Percentiles rank a stretch among this genome's conserved stretches.
phyloP scores from a whole-genome alignment of 2,797 vertebrate species.

The Threskiornis aethiopicus region DNA sequence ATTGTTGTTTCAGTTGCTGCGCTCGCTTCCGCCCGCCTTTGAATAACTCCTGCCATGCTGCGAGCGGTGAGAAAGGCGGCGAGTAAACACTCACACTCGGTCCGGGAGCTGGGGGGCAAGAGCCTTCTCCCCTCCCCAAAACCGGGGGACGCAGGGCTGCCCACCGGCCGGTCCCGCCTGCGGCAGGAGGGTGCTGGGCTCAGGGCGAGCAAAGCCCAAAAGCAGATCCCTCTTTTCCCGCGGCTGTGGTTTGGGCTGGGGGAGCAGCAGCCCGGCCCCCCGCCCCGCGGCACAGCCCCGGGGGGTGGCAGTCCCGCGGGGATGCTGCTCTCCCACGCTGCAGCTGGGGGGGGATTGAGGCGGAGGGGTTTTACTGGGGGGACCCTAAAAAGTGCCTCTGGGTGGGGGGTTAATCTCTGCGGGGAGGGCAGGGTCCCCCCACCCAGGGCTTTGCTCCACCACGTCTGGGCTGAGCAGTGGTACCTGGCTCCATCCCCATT shows the following conservation, averaged over 20 bases:
- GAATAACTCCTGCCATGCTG: slow-evolving; percentile 59
- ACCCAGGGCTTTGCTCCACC: background rate
- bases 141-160: background rate
- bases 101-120: background rate
- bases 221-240: background rate
- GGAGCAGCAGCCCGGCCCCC: background rate
- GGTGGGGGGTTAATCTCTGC: background rate
- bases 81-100: slow-evolving; percentile 55
- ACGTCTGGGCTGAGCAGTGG: background rate
- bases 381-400: background rate
- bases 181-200: background rate
- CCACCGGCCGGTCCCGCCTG: background rate
- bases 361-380: background rate
- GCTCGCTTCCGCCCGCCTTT: slow-evolving; percentile 57
- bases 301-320: background rate
- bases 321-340: background rate
- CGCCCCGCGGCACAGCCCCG: accelerated
- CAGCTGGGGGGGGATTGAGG: accelerated
- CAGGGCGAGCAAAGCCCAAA: accelerated
- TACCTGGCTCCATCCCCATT: background rate
- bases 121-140: background rate
- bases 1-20: slow-evolving; percentile 63
- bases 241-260: background rate
- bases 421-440: background rate
- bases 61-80: slow-evolving; percentile 59